Percentiles rank a stretch among this genome's conserved stretches.
phyloP scores from a whole-genome alignment of 2,113 vertebrate genomes.

The Tetrax tetrax region DNA sequence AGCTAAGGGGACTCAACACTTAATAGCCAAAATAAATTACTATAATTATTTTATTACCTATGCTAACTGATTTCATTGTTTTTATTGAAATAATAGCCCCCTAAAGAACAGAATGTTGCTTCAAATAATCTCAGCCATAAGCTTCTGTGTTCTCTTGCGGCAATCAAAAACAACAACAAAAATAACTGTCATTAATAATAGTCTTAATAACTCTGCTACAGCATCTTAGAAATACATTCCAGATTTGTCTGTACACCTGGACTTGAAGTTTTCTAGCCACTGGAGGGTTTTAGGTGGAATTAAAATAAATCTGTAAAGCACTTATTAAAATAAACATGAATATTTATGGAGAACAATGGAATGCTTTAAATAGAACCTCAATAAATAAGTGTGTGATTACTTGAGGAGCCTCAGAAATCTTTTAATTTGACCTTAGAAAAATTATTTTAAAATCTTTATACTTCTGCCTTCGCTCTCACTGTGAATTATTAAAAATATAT shows the following conservation, averaged over 20 bases:
- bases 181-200: slow-evolving; percentile 67
- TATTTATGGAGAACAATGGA: slow-evolving; percentile 56
- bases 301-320: slow-evolving; percentile 45
- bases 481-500: background rate
- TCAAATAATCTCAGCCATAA: slow-evolving; percentile 69
- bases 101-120: slow-evolving; percentile 64
- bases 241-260: slow-evolving; percentile 30
- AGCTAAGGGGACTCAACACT: slow-evolving; percentile 77
- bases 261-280: slow-evolving; percentile 32
- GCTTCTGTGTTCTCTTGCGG: slow-evolving; percentile 58
- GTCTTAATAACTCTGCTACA: slow-evolving; percentile 8
- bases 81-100: slow-evolving; percentile 76
- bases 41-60: slow-evolving; percentile 83
- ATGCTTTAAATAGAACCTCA: slow-evolving; percentile 44
- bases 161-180: slow-evolving; percentile 72
- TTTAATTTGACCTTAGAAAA: slow-evolving; percentile 2
- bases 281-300: slow-evolving; percentile 25
- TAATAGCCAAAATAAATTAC: slow-evolving; percentile 81
- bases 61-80: slow-evolving; percentile 81
- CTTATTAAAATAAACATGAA: slow-evolving; percentile 61
- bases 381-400: slow-evolving; percentile 33
- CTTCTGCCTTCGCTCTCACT: background rate
- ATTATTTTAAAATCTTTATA: background rate
- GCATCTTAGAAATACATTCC: slow-evolving; percentile 29
- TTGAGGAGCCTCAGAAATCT: background rate